Evolutionary conservation across 1,140 invertebrate genomes (phyloP).

Genomic region (Xylocopa sonorina): DNA sequence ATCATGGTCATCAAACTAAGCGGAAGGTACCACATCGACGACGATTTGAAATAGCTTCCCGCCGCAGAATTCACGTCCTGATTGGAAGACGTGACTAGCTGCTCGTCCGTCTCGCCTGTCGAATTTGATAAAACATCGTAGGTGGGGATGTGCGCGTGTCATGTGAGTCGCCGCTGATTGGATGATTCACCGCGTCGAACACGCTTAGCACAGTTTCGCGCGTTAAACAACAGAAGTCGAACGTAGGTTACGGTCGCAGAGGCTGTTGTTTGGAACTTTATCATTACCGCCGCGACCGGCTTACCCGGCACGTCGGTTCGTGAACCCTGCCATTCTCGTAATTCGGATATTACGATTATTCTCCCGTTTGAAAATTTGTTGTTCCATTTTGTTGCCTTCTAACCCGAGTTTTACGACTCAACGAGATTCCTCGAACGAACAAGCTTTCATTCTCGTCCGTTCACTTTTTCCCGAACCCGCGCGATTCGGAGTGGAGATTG

Average conservation of each 20-base stretch:
- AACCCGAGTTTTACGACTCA: slow-evolving; percentile 45
- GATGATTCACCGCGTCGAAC: slow-evolving; percentile 31
- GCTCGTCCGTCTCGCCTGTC: slow-evolving; percentile 76
- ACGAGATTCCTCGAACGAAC: slow-evolving; percentile 45
- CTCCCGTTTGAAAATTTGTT: slow-evolving; percentile 27
- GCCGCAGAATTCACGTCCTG: slow-evolving; percentile 64
- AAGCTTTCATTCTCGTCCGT: slow-evolving; percentile 50
- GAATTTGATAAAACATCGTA: slow-evolving; percentile 53
- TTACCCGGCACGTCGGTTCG: slow-evolving; percentile 20
- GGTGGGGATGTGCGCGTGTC: not conserved
- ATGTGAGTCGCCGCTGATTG: slow-evolving; percentile 26
- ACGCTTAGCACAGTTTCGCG: slow-evolving; percentile 12
- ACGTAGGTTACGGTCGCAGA: slow-evolving; percentile 25
- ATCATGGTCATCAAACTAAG: slow-evolving; percentile 61
- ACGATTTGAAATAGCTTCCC: slow-evolving; percentile 4
- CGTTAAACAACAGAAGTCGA: slow-evolving; percentile 32
- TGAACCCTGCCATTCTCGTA: slow-evolving; percentile 21
- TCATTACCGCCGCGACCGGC: slow-evolving; percentile 29
- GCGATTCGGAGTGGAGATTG: slow-evolving; percentile 73
- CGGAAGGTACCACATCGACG: slow-evolving; percentile 59
- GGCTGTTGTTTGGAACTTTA: slow-evolving; percentile 71
- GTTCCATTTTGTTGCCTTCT: slow-evolving; percentile 41
- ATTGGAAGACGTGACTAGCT: slow-evolving; percentile 75
- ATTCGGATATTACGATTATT: slow-evolving; percentile 22
- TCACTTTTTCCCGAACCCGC: slow-evolving; percentile 74